Evolutionary conservation across 1,140 invertebrate genomes (phyloP).

Genomic region (Ylistrum balloti): DNA sequence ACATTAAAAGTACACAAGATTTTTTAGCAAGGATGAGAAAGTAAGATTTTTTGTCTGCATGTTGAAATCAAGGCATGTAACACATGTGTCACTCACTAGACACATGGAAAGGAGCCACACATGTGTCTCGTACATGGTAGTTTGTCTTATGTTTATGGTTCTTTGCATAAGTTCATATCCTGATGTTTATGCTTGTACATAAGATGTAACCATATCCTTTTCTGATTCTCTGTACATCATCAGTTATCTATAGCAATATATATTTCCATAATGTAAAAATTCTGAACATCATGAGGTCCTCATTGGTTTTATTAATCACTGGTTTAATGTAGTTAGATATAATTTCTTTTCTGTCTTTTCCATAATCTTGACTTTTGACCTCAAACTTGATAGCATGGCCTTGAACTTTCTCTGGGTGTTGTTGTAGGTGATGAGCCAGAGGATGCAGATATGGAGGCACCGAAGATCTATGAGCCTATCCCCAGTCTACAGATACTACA

Average conservation of each 20-base stretch:
- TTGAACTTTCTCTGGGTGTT: not conserved
- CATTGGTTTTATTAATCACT: no score
- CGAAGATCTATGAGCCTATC: constrained; percentile 96
- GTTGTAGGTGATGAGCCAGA: constrained; percentile 93
- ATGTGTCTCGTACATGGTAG: constrained; percentile 26
- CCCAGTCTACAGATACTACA: constrained; percentile 88
- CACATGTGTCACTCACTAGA: constrained; percentile 10
- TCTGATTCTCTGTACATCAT: not conserved
- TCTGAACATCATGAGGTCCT: no score
- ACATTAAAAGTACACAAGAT: not conserved
- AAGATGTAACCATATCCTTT: not conserved
- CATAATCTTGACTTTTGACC: not conserved
- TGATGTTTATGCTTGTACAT: not conserved
- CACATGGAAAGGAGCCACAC: not conserved
- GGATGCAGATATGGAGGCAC: constrained; percentile 92
- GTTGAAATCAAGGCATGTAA: not conserved
- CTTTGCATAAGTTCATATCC: not conserved
- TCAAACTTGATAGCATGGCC: not conserved
- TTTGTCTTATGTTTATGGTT: not conserved
- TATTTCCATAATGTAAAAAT: no score
- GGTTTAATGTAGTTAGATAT: no score
- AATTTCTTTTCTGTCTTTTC: no score
- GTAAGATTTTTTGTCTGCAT: not conserved
- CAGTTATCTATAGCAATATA: not conserved
- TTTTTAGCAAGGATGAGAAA: not conserved